Evolutionary conservation across 2,888 invertebrate species (phyloP), one percentile per base, ranked within the genome.

Genomic region (Chrysina gloriosa): DNA sequence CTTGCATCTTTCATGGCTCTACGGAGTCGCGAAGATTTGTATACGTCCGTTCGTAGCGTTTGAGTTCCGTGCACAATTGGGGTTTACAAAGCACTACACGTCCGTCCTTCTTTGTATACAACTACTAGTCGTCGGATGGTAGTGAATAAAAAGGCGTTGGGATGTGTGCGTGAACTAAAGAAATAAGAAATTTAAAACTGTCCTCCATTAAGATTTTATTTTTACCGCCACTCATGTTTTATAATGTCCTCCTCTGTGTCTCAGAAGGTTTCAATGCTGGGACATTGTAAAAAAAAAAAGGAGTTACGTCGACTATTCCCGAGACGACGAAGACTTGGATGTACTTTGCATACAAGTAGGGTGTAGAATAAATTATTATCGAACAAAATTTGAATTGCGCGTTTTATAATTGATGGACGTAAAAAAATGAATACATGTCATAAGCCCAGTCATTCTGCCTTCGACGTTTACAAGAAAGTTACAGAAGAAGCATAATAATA

Each of bases 1-100:
- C 71, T 74, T 80, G 71, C 76, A 79, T 78, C 77, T 76, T 80
- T 79, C 66, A 71, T 71, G 61, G 14, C 29, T 19, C 58, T 7
- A 58, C 25, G 21, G 39, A 42, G 58, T 58, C 58, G 34, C 27
- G 11, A 14, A 34, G 39, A 39, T 25, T 58, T 58, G 42, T 27
- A 25, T 14, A 34, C 16, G 25, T 36, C 21, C 36, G 36, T 36
- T 19, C 23, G 36, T 48, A 56, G 19, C 7, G 23, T 14, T 11
- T 11, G 25, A 58, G 25, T 42, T 42, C 11, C 11, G 27, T 39
- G 42, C 6, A 42, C 27, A n/a, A 7, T 42, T 39, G 7, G 11
- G 19, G 25, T 39, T 42, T 58, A 27, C 58, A 14, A 58, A 42
- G 23, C 58, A 9, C 7, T 7, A 58, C 42, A 58, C 58, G 58